phyloP scores from a whole-genome alignment of 2,797 vertebrate genomes.

The Carapus acus region DNA sequence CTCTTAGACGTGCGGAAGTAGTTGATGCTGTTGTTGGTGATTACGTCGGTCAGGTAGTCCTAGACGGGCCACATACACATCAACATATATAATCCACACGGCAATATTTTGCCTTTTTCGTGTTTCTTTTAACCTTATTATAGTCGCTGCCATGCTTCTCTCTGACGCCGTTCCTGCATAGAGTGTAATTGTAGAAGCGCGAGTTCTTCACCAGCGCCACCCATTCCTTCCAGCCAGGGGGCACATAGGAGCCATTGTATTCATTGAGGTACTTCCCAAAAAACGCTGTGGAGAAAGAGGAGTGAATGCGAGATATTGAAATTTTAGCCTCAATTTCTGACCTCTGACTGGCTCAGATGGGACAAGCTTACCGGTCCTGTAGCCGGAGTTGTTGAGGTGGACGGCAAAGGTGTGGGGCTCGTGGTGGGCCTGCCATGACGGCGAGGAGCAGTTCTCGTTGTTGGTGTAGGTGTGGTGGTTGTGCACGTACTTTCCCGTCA shows the following conservation, averaged over 20 bases:
- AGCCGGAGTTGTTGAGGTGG: constrained; percentile 92
- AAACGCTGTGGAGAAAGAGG: constrained; percentile 76
- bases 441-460: constrained; percentile 97
- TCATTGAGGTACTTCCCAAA: constrained; percentile 99
- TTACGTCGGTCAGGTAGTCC: constrained; percentile 97
- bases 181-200: constrained; percentile 97
- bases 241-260: constrained; percentile 96
- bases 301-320: constrained; percentile 4
- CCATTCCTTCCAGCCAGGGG: constrained; percentile 98
- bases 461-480: constrained; percentile 99
- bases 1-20: constrained; percentile 94
- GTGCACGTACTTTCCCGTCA: constrained; percentile 96
- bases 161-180: constrained; percentile 88
- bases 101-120: too few relatives aligned
- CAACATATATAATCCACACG: constrained; percentile 10
- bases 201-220: constrained; percentile 96
- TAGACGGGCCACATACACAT: constrained; percentile 52
- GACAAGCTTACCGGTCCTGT: constrained; percentile 82
- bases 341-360: background rate
- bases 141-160: constrained; percentile 92
- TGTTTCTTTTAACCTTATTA: background rate
- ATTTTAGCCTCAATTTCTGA: background rate
- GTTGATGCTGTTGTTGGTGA: constrained; percentile 93
- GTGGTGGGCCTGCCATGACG: constrained; percentile 93
- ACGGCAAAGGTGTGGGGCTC: constrained; percentile 91